phyloP scores from a whole-genome alignment of 2,797 vertebrate genomes.

The Bryconaethiops microstoma region DNA sequence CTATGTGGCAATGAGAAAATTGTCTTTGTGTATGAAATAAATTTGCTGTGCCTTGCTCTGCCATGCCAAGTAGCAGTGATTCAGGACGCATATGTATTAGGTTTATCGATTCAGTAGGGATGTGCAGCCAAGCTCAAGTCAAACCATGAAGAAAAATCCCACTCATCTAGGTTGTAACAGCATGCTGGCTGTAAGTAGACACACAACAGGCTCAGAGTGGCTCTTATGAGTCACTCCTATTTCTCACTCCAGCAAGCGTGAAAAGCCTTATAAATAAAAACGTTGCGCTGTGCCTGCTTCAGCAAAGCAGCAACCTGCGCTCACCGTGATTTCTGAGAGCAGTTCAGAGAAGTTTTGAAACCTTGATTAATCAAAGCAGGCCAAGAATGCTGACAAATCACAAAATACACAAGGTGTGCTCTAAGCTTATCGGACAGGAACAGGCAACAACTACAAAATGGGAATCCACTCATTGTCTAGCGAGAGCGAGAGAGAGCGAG shows the following conservation, averaged over 20 bases:
- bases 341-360: conserved; percentile 8
- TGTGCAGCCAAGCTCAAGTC: neutral
- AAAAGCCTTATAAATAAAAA: conserved; percentile 15
- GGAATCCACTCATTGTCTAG: conserved; percentile 11
- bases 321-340: conserved; percentile 4
- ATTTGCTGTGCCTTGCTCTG: too few species aligned
- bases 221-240: conserved; percentile 10
- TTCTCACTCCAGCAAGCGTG: neutral
- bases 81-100: conserved; percentile 2
- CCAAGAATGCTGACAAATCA: conserved; percentile 18
- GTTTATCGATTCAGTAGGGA: neutral
- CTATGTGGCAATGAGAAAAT: too few species aligned
- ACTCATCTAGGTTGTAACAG: neutral
- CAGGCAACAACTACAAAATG: conserved; percentile 9
- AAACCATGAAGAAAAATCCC: neutral
- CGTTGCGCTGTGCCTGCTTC: neutral
- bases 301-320: neutral
- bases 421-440: conserved; percentile 20
- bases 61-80: conserved; percentile 6
- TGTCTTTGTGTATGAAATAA: too few species aligned
- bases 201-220: neutral
- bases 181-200: neutral
- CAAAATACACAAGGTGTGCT: neutral
- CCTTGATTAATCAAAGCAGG: conserved; percentile 5
- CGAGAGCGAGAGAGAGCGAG: neutral